Conservation (phyloP, 1,140 invertebrate species). For the Mercenaria mercenaria region DNA sequence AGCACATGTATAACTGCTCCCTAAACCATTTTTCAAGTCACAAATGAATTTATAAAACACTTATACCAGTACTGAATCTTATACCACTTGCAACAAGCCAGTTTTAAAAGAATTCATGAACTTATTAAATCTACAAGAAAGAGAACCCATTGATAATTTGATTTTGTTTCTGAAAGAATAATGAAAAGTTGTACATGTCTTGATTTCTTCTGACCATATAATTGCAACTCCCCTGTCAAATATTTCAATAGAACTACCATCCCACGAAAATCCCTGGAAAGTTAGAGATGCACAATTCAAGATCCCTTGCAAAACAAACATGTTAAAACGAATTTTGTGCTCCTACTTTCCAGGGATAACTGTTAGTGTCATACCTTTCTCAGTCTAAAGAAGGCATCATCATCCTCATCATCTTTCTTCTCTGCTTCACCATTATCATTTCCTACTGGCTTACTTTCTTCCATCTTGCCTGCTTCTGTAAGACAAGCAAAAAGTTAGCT, state of each 20-base stretch:
- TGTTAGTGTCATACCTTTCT: slow-evolving; percentile 41
- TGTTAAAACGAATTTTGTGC: not conserved
- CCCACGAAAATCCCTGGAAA: slow-evolving; percentile 16
- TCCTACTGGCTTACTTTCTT: not conserved
- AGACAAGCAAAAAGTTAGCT: not conserved
- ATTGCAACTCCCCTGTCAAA: not conserved
- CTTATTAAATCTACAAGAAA: too few species aligned
- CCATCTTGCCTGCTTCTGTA: not conserved
- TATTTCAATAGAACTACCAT: too few species aligned
- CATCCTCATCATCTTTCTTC: slow-evolving; percentile 23
- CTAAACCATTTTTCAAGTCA: too few species aligned
- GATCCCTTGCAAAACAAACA: not conserved
- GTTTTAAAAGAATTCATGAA: too few species aligned
- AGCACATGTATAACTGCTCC: too few species aligned
- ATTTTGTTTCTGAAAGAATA: too few species aligned
- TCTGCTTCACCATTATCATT: not conserved
- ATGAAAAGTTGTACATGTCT: not conserved
- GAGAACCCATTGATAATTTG: too few species aligned
- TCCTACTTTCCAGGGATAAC: slow-evolving; percentile 24
- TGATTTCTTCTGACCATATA: not conserved
- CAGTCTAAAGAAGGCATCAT: slow-evolving; percentile 59
- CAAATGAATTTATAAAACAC: too few species aligned
- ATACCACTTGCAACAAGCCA: too few species aligned
- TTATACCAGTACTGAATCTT: too few species aligned
- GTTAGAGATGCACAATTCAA: not conserved